phyloP scores from a whole-genome alignment of 1,140 invertebrate genomes.

The Hypsibius dujardini region DNA sequence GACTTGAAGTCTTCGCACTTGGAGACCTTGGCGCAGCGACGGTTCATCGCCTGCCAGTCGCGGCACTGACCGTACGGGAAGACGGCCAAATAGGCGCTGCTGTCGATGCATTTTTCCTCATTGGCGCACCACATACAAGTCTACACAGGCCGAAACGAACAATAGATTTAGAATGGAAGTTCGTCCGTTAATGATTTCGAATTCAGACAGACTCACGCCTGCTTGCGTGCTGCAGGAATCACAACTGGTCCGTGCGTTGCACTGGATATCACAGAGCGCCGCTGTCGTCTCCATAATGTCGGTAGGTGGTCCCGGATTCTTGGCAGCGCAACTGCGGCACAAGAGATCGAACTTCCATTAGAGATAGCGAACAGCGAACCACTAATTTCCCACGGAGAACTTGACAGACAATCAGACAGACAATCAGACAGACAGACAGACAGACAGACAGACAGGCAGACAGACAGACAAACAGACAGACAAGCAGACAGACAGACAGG shows the following conservation, averaged over 20 bases:
- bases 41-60: slow-evolving; percentile 50
- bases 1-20: slow-evolving; percentile 3
- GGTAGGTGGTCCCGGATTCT: background rate
- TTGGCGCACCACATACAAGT: slow-evolving; percentile 50
- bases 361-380: too few relatives aligned
- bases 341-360: too few relatives aligned
- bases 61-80: slow-evolving; percentile 93
- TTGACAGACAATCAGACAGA: background rate
- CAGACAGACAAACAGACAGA: too few relatives aligned
- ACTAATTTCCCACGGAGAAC: too few relatives aligned
- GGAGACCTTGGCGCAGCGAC: slow-evolving; percentile 22
- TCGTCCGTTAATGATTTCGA: background rate
- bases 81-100: slow-evolving; percentile 82
- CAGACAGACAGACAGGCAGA: too few relatives aligned
- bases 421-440: too few relatives aligned
- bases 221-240: slow-evolving; percentile 57
- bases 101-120: slow-evolving; percentile 71
- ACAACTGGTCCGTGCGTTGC: slow-evolving; percentile 57
- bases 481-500: too few relatives aligned
- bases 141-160: slow-evolving; percentile 48
- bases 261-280: slow-evolving; percentile 48
- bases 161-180: slow-evolving; percentile 7
- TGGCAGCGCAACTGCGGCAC: too few relatives aligned
- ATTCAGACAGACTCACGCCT: background rate
- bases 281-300: background rate